Percentiles rank a stretch among this genome's conserved stretches.
These are phyloP conservation scores for Melozone crissalis DNA, from an alignment of 2,113 vertebrate genomes.

Conservation along the genomic window DNA sequence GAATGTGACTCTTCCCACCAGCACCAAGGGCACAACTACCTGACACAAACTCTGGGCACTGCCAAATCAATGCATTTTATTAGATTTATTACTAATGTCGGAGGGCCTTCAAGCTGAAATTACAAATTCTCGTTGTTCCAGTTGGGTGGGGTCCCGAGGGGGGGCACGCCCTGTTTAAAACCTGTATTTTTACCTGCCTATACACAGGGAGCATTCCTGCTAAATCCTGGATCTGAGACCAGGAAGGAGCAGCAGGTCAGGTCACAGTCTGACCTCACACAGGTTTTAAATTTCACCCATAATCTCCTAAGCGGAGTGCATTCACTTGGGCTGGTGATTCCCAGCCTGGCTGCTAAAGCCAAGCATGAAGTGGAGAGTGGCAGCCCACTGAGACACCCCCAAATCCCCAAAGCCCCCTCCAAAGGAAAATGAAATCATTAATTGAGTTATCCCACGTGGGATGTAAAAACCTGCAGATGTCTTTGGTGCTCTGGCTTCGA, in stretches of 20 bases:
- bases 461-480: not conserved
- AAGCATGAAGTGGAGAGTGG: not conserved
- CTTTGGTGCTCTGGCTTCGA: not conserved
- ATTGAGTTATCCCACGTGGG: not conserved
- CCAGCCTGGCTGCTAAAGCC: not conserved
- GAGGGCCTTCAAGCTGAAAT: not conserved
- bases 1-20: not conserved
- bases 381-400: not conserved
- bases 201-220: not conserved
- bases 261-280: not conserved
- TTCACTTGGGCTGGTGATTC: not conserved
- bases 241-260: not conserved
- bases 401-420: not conserved
- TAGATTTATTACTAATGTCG: not conserved
- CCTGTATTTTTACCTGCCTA: not conserved
- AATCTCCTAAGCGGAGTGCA: not conserved
- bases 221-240: not conserved
- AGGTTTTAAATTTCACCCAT: not conserved
- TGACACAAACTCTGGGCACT: not conserved
- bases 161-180: not conserved
- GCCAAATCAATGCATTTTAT: not conserved
- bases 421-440: not conserved
- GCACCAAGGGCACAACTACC: not conserved
- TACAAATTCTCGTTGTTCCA: not conserved
- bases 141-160: not conserved